Percentiles rank a stretch among this genome's conserved stretches.
These are phyloP conservation scores for Thereuonema tuberculata DNA, from an alignment of 1,140 invertebrate genomes.

Conservation along the genomic window DNA sequence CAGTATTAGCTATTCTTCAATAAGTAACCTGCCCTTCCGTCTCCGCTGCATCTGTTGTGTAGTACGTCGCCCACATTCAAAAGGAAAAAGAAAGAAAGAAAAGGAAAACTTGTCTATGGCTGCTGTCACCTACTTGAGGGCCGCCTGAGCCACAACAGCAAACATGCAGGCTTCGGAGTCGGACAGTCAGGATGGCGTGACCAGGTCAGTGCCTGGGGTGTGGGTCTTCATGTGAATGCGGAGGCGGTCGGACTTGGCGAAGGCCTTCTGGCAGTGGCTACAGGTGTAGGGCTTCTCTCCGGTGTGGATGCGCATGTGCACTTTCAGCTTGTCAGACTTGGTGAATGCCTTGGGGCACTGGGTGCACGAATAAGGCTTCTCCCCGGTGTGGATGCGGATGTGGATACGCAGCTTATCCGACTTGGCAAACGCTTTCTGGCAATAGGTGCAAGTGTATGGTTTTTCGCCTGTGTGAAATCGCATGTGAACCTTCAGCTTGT, in stretches of 20 bases:
- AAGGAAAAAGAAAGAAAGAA: no score
- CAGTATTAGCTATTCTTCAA: no score
- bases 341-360: conserved; percentile 41
- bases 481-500: conserved; percentile 62
- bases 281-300: conserved; percentile 61
- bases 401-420: conserved; percentile 39
- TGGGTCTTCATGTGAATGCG: conserved; percentile 7
- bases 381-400: conserved; percentile 45
- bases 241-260: conserved; percentile 2
- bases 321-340: conserved; percentile 48
- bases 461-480: conserved; percentile 45
- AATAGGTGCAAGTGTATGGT: conserved; percentile 36
- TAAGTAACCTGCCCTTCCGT: no score
- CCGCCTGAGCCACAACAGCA: no score
- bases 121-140: no score
- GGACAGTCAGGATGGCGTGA: conserved; percentile 5
- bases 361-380: conserved; percentile 53
- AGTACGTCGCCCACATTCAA: no score
- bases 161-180: no score
- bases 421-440: conserved; percentile 39
- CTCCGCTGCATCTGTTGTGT: no score
- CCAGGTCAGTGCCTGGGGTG: conserved; percentile 1
- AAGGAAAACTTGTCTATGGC: no score
- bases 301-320: conserved; percentile 66
- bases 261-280: conserved; percentile 39